Percentiles rank a stretch among this genome's conserved stretches.
phyloP scores from a whole-genome alignment of 2,797 vertebrate genomes.

The Cirrhinus molitorella region DNA sequence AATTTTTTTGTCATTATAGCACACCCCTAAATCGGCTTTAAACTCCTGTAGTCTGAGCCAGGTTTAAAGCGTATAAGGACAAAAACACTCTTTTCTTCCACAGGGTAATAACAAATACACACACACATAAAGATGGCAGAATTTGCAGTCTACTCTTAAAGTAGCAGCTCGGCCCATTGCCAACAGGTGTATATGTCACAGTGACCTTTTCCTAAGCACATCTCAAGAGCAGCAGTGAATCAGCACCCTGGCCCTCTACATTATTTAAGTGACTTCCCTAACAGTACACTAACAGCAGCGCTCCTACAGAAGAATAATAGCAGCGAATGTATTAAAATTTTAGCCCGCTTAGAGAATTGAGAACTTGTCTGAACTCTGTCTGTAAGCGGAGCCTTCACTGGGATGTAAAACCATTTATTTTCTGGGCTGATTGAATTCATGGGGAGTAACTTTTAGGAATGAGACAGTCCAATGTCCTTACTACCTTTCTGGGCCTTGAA shows the following conservation, averaged over 20 bases:
- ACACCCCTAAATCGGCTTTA: not conserved
- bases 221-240: slow-evolving; percentile 50
- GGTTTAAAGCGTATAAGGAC: not conserved
- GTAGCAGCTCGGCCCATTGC: slow-evolving; percentile 22
- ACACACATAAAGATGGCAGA: slow-evolving; percentile 1
- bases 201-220: slow-evolving; percentile 60
- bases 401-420: slow-evolving; percentile 27
- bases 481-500: too few relatives aligned
- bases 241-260: slow-evolving; percentile 49
- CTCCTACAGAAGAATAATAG: slow-evolving; percentile 41
- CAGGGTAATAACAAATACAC: not conserved
- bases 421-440: slow-evolving; percentile 15
- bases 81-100: not conserved
- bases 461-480: not conserved
- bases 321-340: slow-evolving; percentile 36
- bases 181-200: slow-evolving; percentile 57
- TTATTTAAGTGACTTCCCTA: slow-evolving; percentile 56
- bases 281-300: slow-evolving; percentile 41
- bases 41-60: not conserved
- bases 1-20: too few relatives aligned
- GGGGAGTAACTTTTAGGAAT: not conserved
- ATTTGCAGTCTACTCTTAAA: slow-evolving; percentile 32
- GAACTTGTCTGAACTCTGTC: slow-evolving; percentile 15
- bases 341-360: slow-evolving; percentile 5
- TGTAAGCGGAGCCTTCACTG: slow-evolving; percentile 11